Percentiles rank a stretch among this genome's conserved stretches.
These are phyloP conservation scores for Scaptomyza hsui DNA, from an alignment of 1,140 invertebrate species.

Conservation along the genomic window DNA sequence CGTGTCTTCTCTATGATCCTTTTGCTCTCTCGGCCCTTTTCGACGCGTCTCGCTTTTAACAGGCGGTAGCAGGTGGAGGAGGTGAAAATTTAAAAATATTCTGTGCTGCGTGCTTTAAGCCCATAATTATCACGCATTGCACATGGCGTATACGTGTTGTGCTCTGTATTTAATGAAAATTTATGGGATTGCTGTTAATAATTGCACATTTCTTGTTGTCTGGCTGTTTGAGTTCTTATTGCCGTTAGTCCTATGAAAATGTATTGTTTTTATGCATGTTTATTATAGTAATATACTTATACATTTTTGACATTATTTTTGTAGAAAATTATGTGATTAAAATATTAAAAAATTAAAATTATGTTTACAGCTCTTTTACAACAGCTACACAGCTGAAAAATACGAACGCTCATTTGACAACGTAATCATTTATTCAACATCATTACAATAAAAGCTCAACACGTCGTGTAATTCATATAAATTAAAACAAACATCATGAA, in stretches of 20 bases:
- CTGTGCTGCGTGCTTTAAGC: slow-evolving; percentile 57
- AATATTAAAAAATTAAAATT: slow-evolving; percentile 10
- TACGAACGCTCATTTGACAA: slow-evolving; percentile 50
- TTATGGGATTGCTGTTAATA: slow-evolving; percentile 68
- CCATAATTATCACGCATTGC: slow-evolving; percentile 68
- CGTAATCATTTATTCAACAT: slow-evolving; percentile 49
- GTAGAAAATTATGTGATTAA: slow-evolving; percentile 11
- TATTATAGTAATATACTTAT: slow-evolving; percentile 45
- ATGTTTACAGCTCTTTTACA: slow-evolving; percentile 38
- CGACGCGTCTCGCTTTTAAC: slow-evolving; percentile 41
- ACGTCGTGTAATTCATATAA: slow-evolving; percentile 46
- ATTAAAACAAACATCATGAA: slow-evolving; percentile 46
- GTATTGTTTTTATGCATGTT: slow-evolving; percentile 73
- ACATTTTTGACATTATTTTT: slow-evolving; percentile 30
- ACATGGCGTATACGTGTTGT: slow-evolving; percentile 58
- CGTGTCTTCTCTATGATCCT: slow-evolving; percentile 17
- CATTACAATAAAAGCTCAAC: too few relatives aligned
- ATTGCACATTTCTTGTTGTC: slow-evolving; percentile 67
- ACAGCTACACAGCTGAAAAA: slow-evolving; percentile 45
- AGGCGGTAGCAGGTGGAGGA: background rate
- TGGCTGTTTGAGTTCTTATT: slow-evolving; percentile 28
- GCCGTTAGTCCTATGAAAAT: slow-evolving; percentile 50
- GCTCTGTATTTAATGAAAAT: slow-evolving; percentile 62
- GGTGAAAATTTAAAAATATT: slow-evolving; percentile 27
- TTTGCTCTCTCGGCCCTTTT: slow-evolving; percentile 10